A percentile compares a stretch with the other conserved stretches of the same genome.
These are phyloP conservation scores for Drosophila planitibia DNA, from an alignment of 2,888 invertebrate species.

Conservation along the genomic window DNA sequence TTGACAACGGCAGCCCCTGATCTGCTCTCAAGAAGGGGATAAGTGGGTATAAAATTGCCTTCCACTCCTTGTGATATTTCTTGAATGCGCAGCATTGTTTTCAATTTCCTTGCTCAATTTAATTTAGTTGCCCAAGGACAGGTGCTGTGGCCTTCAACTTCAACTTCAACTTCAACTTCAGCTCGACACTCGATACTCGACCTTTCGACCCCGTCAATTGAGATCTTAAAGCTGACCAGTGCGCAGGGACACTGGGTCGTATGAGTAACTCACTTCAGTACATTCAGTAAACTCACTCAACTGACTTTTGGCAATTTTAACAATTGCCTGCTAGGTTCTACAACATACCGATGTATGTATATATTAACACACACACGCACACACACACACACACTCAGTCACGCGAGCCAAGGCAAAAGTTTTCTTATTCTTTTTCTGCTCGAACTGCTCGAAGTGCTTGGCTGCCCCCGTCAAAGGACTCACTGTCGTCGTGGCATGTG, in stretches of 20 bases:
- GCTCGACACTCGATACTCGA: neutral
- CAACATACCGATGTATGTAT: conserved; percentile 1
- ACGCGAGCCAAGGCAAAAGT: conserved; percentile 38
- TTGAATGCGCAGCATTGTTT: conserved; percentile 37
- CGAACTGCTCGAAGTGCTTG: conserved; percentile 59
- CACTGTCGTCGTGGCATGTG: neutral
- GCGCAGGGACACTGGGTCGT: conserved; percentile 16
- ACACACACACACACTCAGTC: conserved; percentile 3
- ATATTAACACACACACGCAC: neutral
- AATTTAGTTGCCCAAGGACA: conserved; percentile 18
- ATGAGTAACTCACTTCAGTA: conserved; percentile 20
- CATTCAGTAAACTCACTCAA: neutral
- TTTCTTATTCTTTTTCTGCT: conserved; percentile 63
- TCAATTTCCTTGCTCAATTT: conserved; percentile 29
- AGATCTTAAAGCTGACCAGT: neutral
- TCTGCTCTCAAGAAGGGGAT: conserved; percentile 9
- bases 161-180: neutral
- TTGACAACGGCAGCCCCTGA: conserved; percentile 52
- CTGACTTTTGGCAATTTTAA: conserved; percentile 33
- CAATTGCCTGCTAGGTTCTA: conserved; percentile 24
- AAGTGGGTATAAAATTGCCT: neutral
- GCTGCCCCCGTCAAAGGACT: conserved; percentile 51
- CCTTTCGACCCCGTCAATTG: neutral
- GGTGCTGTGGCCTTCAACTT: neutral
- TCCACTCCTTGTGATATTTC: conserved; percentile 9